Evolutionary conservation across 2,888 invertebrate species (phyloP).

Genomic region (Metellina segmentata): DNA sequence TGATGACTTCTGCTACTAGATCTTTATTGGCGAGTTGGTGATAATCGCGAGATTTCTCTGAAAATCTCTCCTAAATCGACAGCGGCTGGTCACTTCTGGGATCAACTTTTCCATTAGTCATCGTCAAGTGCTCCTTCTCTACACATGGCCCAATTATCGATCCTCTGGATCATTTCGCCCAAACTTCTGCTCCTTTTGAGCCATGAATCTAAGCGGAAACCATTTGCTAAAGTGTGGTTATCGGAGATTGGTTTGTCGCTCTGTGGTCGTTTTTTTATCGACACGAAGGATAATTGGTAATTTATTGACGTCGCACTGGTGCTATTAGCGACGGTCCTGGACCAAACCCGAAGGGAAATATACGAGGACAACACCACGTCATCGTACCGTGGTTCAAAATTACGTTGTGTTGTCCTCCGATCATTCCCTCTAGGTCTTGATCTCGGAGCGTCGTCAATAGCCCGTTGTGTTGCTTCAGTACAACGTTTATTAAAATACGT

Average conservation of each 20-base stretch:
- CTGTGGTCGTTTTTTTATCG: no score
- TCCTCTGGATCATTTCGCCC: neutral
- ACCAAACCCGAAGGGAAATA: no score
- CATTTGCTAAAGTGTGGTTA: neutral
- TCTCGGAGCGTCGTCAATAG: no score
- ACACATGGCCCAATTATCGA: slow-evolving; percentile 1
- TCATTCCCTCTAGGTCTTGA: no score
- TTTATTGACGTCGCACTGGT: no score
- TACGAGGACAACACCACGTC: no score
- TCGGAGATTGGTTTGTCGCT: neutral
- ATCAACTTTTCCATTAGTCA: slow-evolving; percentile 19
- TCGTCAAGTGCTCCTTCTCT: slow-evolving; percentile 3
- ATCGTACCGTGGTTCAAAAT: no score
- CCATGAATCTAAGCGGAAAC: neutral
- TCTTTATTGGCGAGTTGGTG: neutral
- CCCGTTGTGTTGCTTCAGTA: no score
- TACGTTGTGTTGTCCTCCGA: no score
- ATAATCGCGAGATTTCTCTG: neutral
- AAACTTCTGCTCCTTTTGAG: neutral
- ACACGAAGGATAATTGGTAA: no score
- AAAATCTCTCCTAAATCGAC: neutral
- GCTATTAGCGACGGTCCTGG: no score
- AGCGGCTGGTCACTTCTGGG: neutral
- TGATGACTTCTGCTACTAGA: neutral
- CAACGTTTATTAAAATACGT: no score